phyloP scores from a whole-genome alignment of 2,888 invertebrate species.

The Taenaris catops region DNA sequence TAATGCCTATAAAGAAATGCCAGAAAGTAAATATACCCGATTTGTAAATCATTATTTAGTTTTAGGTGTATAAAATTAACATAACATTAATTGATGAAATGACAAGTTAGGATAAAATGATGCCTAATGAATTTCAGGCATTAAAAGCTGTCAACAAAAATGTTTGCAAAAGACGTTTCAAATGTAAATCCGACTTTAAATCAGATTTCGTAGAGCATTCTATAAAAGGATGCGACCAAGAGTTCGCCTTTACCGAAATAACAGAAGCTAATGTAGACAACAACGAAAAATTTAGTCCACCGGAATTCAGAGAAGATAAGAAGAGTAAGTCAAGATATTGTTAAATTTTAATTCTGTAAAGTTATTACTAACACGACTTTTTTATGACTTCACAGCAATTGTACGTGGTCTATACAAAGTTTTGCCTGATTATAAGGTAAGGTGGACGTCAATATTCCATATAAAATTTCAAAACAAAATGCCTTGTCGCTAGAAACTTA shows the following conservation, averaged over 20 bases:
- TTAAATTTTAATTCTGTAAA: background rate
- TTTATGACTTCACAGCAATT: no score
- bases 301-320: conserved; percentile 1
- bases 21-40: conserved; percentile 31
- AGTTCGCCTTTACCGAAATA: conserved; percentile 15
- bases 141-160: conserved; percentile 21
- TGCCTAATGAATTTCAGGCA: conserved; percentile 26
- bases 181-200: conserved; percentile 32
- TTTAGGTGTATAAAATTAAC: no score
- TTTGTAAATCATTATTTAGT: no score
- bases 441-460: no score
- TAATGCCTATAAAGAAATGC: conserved; percentile 48
- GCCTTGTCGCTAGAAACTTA: no score
- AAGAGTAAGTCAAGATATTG: conserved; percentile 7
- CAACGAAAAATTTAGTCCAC: conserved; percentile 8
- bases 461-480: background rate
- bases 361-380: background rate
- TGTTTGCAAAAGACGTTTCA: conserved; percentile 20
- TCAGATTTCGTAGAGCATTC: conserved; percentile 25
- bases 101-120: no score
- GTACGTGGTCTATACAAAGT: no score
- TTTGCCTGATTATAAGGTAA: no score
- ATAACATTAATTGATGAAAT: no score
- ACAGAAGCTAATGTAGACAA: background rate
- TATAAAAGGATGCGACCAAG: conserved; percentile 32